Evolutionary conservation across 2,797 vertebrate species (phyloP).

Genomic region (Limnodromus scolopaceus): DNA sequence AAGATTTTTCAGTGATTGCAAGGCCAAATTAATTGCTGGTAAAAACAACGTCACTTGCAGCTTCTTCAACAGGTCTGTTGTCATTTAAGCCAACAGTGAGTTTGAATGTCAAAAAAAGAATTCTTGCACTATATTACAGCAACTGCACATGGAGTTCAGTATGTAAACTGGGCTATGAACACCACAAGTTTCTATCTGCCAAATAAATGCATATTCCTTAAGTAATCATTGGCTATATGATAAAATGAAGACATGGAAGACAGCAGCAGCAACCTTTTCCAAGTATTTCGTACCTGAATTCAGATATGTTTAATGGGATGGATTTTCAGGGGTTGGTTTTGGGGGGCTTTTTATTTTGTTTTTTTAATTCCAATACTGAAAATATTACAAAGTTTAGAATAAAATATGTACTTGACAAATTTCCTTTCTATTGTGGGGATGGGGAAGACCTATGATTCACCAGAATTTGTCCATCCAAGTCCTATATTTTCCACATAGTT

Average conservation of each 20-base stretch:
- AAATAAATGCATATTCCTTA: conserved; percentile 4
- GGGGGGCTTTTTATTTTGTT: too few relatives aligned
- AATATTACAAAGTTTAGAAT: conserved; percentile 21
- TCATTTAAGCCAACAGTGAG: not conserved
- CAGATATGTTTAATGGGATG: not conserved
- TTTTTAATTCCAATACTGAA: not conserved
- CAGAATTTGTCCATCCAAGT: not conserved
- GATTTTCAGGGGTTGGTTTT: not conserved
- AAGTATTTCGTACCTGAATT: not conserved
- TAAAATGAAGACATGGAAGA: not conserved
- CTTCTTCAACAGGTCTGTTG: not conserved
- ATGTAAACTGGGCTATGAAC: not conserved
- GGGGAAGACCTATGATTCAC: not conserved
- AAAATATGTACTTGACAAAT: conserved; percentile 1
- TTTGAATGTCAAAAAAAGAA: not conserved
- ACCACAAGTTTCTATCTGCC: not conserved
- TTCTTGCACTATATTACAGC: not conserved
- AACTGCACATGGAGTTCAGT: not conserved
- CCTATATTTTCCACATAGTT: not conserved
- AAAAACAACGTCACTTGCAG: not conserved
- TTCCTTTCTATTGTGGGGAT: not conserved
- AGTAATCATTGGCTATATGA: not conserved
- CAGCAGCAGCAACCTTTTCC: not conserved
- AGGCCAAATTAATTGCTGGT: not conserved
- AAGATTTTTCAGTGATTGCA: not conserved